Evolutionary conservation across 2,797 vertebrate species (phyloP), one percentile per base, ranked within the genome.

Genomic region (Hirundo rustica): DNA sequence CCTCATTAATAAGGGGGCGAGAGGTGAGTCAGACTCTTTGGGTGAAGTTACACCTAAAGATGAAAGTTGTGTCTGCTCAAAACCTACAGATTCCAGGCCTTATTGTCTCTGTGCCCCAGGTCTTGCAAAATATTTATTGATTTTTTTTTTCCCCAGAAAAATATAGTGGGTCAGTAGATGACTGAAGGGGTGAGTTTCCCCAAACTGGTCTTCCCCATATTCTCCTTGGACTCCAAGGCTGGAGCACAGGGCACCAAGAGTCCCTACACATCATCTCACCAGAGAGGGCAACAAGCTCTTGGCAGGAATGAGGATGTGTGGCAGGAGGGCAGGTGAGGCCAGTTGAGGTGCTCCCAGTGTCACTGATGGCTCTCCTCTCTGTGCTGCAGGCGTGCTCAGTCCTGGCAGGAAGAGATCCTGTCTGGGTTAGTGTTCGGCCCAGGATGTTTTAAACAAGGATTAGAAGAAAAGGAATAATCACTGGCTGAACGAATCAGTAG

Each of bases 261-360:
- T 67, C 29, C 25, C 57, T 3, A 0, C 20, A 10, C n/a, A 62
- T 58, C 61, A 27, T 45, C 17, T 40, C 54, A 54, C 26, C 60
- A 26, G 50, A 51, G 40, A 48, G 36, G 36, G 29, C 44, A 80
- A 48, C 29, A 19, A 61, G 18, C 64, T 66, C 60, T 53, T 32
- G 2, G 2, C 6, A 27, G 38, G 32, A 53, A 20, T 1, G 19
- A 45, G 1, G 15, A 45, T 0, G 1, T 4, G 21, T 40, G 40
- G 42, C 80, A 78, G n/a, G 50, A 45, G 34, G 32, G 27, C 48
- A 66, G 29, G 26, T 11, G 57, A 51, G 68, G 68, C 22, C 58
- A 17, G 1, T 0, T 50, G 65, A 38, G n/a, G 13, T 62, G 53
- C 9, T 55, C 70, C 48, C 27, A 11, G 20, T 22, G 32, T 30